Percentiles rank a stretch among this genome's conserved stretches.
These are phyloP conservation scores for Ctenochaetus hawaiiensis DNA, from an alignment of 2,797 vertebrate genomes.

Conservation along the genomic window DNA sequence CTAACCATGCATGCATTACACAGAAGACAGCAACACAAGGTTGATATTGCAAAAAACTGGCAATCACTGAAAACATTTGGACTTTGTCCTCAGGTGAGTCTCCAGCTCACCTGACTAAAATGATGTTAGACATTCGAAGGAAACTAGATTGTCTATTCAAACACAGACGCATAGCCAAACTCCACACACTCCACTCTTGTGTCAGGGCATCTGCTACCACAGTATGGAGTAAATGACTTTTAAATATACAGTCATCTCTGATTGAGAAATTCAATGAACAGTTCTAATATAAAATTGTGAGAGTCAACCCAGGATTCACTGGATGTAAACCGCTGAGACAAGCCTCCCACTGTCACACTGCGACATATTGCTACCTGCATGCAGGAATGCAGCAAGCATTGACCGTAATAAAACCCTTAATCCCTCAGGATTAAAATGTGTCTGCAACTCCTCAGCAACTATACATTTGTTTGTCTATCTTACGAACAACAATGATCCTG, in stretches of 20 bases:
- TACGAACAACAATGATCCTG: slow-evolving; percentile 6
- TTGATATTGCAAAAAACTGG: slow-evolving; percentile 13
- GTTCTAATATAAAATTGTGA: neutral
- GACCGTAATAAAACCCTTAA: neutral
- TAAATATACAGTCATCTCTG: neutral
- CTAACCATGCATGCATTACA: neutral
- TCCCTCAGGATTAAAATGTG: neutral
- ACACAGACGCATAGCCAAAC: slow-evolving; percentile 7
- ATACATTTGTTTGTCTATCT: slow-evolving; percentile 18
- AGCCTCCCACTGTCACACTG: neutral
- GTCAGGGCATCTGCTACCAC: neutral
- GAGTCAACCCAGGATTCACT: neutral
- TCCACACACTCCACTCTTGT: neutral
- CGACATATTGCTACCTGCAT: neutral
- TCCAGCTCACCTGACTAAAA: neutral
- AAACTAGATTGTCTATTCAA: neutral
- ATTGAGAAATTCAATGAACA: slow-evolving; percentile 1
- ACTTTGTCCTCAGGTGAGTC: slow-evolving; percentile 6
- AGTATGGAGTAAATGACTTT: neutral
- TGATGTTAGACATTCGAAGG: neutral
- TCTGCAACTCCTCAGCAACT: neutral
- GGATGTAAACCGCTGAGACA: neutral
- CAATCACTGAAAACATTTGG: slow-evolving; percentile 14
- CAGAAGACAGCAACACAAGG: slow-evolving; percentile 1
- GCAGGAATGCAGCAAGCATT: neutral